Evolutionary conservation across 1,140 invertebrate genomes (phyloP).

Genomic region (Leguminivora glycinivorella): DNA sequence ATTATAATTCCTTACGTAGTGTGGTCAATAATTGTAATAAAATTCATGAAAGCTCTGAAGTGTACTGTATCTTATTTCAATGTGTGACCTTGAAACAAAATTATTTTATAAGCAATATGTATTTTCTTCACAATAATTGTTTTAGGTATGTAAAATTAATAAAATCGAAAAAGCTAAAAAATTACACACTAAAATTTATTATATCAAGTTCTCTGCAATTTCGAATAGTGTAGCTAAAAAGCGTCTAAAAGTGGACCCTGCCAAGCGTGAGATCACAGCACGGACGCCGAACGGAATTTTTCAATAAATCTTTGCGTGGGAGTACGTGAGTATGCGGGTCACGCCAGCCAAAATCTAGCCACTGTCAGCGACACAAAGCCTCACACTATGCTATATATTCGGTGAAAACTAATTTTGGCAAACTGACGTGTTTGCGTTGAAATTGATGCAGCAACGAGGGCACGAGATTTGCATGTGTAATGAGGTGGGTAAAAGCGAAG

Average conservation of each 20-base stretch:
- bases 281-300: neutral
- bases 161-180: too few species aligned
- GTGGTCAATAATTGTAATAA: neutral
- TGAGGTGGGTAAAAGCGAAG: neutral
- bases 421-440: neutral
- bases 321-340: neutral
- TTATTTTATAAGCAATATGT: too few species aligned
- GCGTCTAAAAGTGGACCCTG: neutral
- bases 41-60: neutral
- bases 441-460: neutral
- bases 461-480: neutral
- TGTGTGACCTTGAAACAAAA: too few species aligned
- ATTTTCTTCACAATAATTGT: too few species aligned
- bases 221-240: too few species aligned
- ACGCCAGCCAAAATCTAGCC: neutral
- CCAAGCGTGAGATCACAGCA: neutral
- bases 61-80: neutral
- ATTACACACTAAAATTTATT: too few species aligned
- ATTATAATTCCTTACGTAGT: too few species aligned
- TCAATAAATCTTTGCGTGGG: slow-evolving; percentile 3
- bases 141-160: too few species aligned
- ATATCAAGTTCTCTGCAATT: too few species aligned
- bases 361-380: neutral
- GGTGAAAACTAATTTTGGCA: neutral
- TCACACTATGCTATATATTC: neutral